Percentiles rank a stretch among this genome's conserved stretches.
phyloP scores from a whole-genome alignment of 2,888 invertebrate genomes.

The Agrochola lychnidis region DNA sequence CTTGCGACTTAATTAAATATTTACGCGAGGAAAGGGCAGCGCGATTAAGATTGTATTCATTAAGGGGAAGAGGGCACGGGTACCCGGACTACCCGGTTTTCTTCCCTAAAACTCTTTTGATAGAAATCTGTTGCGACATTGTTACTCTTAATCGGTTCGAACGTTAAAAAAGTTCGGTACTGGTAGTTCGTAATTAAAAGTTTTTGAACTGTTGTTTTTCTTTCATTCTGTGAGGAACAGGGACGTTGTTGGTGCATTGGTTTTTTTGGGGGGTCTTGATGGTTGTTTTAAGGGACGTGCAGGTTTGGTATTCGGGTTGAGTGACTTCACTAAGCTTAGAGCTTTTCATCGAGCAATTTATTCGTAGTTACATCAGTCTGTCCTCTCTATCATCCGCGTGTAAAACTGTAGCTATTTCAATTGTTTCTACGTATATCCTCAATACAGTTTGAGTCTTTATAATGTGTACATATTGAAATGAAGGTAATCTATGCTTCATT shows the following conservation, averaged over 20 bases:
- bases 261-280: slow-evolving; percentile 10
- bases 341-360: not conserved
- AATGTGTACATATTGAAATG: too few relatives aligned
- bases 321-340: not conserved
- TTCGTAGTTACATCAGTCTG: not conserved
- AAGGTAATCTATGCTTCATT: too few relatives aligned
- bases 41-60: slow-evolving; percentile 83
- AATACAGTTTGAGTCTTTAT: too few relatives aligned
- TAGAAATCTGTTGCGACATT: slow-evolving; percentile 54
- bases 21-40: slow-evolving; percentile 80
- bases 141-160: slow-evolving; percentile 42
- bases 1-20: slow-evolving; percentile 84
- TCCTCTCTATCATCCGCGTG: not conserved
- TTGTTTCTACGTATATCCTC: not conserved
- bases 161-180: slow-evolving; percentile 40
- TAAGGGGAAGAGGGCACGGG: slow-evolving; percentile 61
- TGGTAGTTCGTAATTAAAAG: slow-evolving; percentile 49
- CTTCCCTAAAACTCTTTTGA: slow-evolving; percentile 39
- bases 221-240: slow-evolving; percentile 14
- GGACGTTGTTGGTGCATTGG: slow-evolving; percentile 11
- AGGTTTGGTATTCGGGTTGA: not conserved
- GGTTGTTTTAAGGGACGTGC: slow-evolving; percentile 9
- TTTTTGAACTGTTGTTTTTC: slow-evolving; percentile 41
- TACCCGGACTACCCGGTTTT: slow-evolving; percentile 31
- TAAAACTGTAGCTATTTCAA: not conserved